Evolutionary conservation across 2,797 vertebrate genomes (phyloP), one percentile per base, ranked within the genome.

Genomic region (Tragopan temminckii): DNA sequence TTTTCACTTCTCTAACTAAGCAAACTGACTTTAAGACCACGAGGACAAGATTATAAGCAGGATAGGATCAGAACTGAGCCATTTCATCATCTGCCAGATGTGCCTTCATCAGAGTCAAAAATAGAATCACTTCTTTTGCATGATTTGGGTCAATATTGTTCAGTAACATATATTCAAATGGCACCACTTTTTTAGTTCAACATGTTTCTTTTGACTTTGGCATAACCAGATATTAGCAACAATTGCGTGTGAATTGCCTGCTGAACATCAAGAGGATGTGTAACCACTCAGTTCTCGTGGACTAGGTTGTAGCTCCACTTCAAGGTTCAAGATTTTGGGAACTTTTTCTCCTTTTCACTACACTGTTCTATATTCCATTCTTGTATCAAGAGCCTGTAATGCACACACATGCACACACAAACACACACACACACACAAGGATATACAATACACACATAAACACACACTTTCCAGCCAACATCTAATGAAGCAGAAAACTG

Each of bases 401-500:
- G 10, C 11, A 17, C 13, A 33, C 11, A 33, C 55, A 33, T 33
- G 31, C 3, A 24, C 11, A 46, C 4, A n/a, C n/a, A n/a, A n/a
- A 5, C 8, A 14, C 5, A 5, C 9, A 0, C 7, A 46, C 17
- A 29, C 52, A n/a, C 11, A 50, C 48, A 52, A 18, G 27, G 27
- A 10, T 52, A 31, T 16, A 16, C 31, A 31, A 52, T 17, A 52
- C 50, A 52, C 50, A 52, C 2, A 27, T 7, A 48, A 3, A 7
- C 10, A 16, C 5, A 4, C 9, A 0, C 5, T 5, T 27, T 80
- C 53, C 11, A 21, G 31, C 40, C 45, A 38, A 0, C 13, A 64
- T 23, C 42, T 42, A 59, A 57, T 33, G 23, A 33, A 62, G 5
- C 29, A 80, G 53, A 80, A 25, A 19, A 50, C 2, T 53, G 27